Base-by-base conservation (phyloP, 2,888 invertebrate species). In the Yponomeuta evonymella region DNA sequence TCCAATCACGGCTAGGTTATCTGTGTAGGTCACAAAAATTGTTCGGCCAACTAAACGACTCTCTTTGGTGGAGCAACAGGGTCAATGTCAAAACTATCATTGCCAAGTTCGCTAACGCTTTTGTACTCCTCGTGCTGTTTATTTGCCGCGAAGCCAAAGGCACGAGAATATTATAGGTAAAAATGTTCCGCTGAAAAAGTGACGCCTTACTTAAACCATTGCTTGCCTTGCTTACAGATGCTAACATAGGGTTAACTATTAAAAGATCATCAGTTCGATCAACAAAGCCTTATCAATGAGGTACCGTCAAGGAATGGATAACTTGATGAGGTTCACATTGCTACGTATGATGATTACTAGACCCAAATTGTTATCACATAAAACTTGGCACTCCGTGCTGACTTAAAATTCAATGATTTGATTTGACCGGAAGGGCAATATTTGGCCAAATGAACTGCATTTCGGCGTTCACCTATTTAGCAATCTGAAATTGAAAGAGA, bases 61-160 rank as follows among this genome's bases (percentile, higher is more conserved):
- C 68, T 68, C 68, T 48, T 51, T 30, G 29, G 4, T 4, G 29
- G 23, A 51, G 68, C 51, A 48, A 68, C 68, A 68, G 48, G 68
- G 68, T 68, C 68, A 68, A 68, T 68, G 68, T 30, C 68, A 51
- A 68, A 68, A 68, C 51, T 68, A 68, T 68, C 68, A 51, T 48
- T 29, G 68, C 68, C 51, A 68, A 67, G 68, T 30, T 30, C 68
- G 23, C 23, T 6, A 12, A 48, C 29, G 51, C 48, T 67, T 43
- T 36, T 67, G 67, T 43, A 30, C 30, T 4, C 2, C 51, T 15
- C 51, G 51, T 15, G 51, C 51, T 58, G 12, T 58, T 58, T 15
- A 15, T 58, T 15, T 43, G 43, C 43, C 43, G 43, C 43, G 6
- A 1, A 43, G 43, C 43, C 9, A 43, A 43, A 3, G 43, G 43